Base-by-base conservation (phyloP, 2,797 vertebrate species). In the Schizopygopsis pylzovi region DNA sequence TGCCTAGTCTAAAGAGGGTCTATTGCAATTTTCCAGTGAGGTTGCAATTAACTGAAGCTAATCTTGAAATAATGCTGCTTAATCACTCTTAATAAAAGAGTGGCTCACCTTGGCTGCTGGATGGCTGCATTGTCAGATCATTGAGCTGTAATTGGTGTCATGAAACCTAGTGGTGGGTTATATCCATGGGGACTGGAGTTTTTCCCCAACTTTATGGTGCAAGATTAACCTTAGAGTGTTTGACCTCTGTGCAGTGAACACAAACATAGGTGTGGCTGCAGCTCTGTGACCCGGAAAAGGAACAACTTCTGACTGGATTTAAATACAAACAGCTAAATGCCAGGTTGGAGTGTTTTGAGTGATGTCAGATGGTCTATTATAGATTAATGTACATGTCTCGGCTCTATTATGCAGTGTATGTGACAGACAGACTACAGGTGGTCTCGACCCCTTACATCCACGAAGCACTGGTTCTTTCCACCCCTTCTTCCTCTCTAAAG, bases 61-160 rank as follows among this genome's bases (percentile, higher is more conserved):
- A 89, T 91, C 87, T 87, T 89, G 73, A 86, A 90, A 90, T 91
- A 83, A 88, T 87, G 56, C 70, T 83, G 83, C 79, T 87, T 89
- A 89, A 91, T 90, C 84, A 73, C 87, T 87, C 83, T 85, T 83
- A 83, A 85, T 91, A 88, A 89, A 89, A 87, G 54, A 65, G 61
- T 25, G 45, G 81, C 87, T 88, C 85, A 88, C 83, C 82, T 86
- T 77, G 63, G 73, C 86, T 82, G 87, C 86, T 72, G 59, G 83
- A 86, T 88, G 72, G 82, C 39, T 73, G 80, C 75, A 84, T 85
- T 87, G 86, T 91, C 86, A 88, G 85, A 88, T 89, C 85, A 81
- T 78, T 87, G 80, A 83, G 87, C 86, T 81, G 49, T 90, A 91
- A 91, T 88, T 88, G 85, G 86, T 87, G 85, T 82, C 79, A 82